These are phyloP conservation scores for Zalophus californianus DNA, from an alignment of 2,797 vertebrate species.

Conservation along the genomic window DNA sequence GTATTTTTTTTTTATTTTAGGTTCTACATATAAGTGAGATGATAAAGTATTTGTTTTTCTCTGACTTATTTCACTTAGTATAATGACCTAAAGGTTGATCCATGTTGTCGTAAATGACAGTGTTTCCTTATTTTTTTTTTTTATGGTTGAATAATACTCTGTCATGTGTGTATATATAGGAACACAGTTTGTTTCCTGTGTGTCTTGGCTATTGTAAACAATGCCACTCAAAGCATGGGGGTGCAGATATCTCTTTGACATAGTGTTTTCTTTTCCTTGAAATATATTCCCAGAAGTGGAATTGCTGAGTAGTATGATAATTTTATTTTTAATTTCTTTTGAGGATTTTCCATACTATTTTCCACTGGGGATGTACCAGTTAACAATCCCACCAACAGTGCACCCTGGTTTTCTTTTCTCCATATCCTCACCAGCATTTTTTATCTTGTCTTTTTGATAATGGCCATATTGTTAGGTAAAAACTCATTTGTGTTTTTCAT, in stretches of 20 bases:
- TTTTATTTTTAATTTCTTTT: neutral
- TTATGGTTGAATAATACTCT: neutral
- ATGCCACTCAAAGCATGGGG: neutral
- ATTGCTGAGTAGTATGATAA: neutral
- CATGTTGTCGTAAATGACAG: neutral
- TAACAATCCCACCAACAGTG: neutral
- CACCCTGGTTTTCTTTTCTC: neutral
- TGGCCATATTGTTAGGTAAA: neutral
- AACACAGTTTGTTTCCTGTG: neutral
- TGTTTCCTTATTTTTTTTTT: neutral
- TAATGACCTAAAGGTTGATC: neutral
- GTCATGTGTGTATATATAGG: neutral
- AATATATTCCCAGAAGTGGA: neutral
- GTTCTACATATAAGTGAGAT: neutral
- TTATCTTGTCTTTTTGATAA: neutral
- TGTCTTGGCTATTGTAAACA: neutral
- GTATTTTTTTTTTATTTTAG: neutral
- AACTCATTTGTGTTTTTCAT: neutral
- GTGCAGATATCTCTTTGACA: neutral
- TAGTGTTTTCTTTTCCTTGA: neutral
- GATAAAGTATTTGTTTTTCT: neutral
- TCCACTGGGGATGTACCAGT: neutral
- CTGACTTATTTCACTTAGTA: neutral
- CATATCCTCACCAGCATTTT: neutral
- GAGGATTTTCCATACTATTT: neutral